Base-by-base conservation (phyloP, 2,888 invertebrate species). In the Eudasyphora cyanicolor region DNA sequence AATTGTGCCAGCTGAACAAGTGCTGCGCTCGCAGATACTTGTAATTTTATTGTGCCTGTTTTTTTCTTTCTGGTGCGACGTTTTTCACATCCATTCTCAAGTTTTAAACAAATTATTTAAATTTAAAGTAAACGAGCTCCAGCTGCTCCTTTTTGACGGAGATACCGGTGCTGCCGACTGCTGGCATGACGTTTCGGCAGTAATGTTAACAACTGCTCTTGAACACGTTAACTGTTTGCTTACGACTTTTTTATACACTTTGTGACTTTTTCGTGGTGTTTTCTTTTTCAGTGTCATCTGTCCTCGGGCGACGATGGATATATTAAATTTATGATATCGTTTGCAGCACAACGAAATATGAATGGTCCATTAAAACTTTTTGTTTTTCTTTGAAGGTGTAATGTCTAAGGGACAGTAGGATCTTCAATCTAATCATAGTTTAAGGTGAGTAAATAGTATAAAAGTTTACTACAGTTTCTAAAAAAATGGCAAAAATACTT, bases 201-300 rank as follows among this genome's bases (percentile, higher is more conserved):
- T 54, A 76, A 57, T 3, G 19, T 62, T 32, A 32, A 69, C 38
- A 57, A 32, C 29, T 57, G 70, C 29, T 69, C 64, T 76, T 76
- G 35, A 64, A 76, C 76, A 67, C 57, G 57, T 70, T 57, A 60
- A 77, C 69, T 57, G 57, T 77, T 70, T 67, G 19, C 42, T 54
- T 62, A 51, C 29, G 38, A 70, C 32, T 14, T 77, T 45, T 62
- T 45, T 57, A 49, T 73, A 38, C 8, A 38, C 57, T 64, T 69
- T 42, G 54, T 19, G 17, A 54, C 35, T 51, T 35, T 51, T 73
- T n/a, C 14, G 38, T 8, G 8, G 10, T 38, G 10, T 8, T 2
- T n/a, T n/a, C n/a, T n/a, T n/a, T n/a, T n/a, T n/a, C n/a, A n/a
- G n/a, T n/a, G n/a, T 71, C 51, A 35, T 64, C 49, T 49, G 10